phyloP scores from a whole-genome alignment of 2,888 invertebrate genomes.

The Drosophila algonquin region DNA sequence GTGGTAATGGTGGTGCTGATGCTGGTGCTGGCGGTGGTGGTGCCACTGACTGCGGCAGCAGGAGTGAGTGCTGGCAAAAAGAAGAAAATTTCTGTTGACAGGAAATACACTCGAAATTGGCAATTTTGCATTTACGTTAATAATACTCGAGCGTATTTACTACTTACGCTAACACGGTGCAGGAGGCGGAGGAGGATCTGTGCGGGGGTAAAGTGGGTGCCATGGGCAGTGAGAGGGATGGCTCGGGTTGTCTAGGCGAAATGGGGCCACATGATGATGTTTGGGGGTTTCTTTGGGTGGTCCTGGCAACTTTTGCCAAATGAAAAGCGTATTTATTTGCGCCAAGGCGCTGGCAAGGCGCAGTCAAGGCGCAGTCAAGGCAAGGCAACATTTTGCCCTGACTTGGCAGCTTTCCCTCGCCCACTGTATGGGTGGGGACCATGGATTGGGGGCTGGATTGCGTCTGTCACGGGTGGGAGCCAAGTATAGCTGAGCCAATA shows the following conservation, averaged over 20 bases:
- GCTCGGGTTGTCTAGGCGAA: slow-evolving; percentile 31
- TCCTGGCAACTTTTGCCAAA: slow-evolving; percentile 21
- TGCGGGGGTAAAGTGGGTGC: too few relatives aligned
- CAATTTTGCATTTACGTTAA: slow-evolving; percentile 84
- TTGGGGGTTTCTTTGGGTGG: neutral
- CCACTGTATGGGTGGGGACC: neutral
- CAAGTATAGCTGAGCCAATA: slow-evolving; percentile 79
- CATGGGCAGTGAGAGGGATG: neutral
- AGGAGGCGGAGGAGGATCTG: neutral
- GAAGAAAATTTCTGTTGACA: slow-evolving; percentile 82
- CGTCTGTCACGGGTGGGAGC: slow-evolving; percentile 34
- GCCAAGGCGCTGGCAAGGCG: slow-evolving; percentile 14
- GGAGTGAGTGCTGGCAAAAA: slow-evolving; percentile 30
- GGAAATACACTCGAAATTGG: slow-evolving; percentile 84
- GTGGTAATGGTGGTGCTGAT: neutral
- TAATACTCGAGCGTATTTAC: slow-evolving; percentile 83
- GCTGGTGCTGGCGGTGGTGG: neutral
- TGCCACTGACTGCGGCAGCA: neutral
- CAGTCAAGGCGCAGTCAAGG: too few relatives aligned
- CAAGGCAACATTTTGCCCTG: slow-evolving; percentile 32
- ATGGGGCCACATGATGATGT: slow-evolving; percentile 13
- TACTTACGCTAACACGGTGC: slow-evolving; percentile 63
- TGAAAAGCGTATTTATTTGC: slow-evolving; percentile 37
- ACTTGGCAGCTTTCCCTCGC: neutral
- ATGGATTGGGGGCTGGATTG: slow-evolving; percentile 5